Percentiles rank a stretch among this genome's conserved stretches.
phyloP scores from a whole-genome alignment of 1,140 invertebrate genomes.

The Galendromus occidentalis region DNA sequence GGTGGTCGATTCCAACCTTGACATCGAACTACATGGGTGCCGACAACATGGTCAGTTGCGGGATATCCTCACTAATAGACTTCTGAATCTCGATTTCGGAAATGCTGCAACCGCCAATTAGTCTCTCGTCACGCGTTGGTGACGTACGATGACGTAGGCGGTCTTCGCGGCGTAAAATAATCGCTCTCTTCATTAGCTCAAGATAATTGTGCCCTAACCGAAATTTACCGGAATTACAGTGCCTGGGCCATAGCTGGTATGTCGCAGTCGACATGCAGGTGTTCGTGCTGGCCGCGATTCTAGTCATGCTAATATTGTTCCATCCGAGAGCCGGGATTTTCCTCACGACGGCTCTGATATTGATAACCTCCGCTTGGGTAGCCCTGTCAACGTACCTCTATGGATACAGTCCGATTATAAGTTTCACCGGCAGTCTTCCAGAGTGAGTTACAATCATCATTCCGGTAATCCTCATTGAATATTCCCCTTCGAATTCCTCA shows the following conservation, averaged over 20 bases:
- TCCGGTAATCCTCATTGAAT: too few species aligned
- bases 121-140: too few species aligned
- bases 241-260: conserved; percentile 1
- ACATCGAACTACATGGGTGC: background rate
- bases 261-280: background rate
- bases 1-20: background rate
- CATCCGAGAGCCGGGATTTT: background rate
- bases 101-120: too few species aligned
- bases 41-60: background rate
- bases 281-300: background rate
- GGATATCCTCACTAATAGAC: too few species aligned
- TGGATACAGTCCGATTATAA: background rate
- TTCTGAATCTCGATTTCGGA: too few species aligned
- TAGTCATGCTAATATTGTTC: background rate
- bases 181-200: too few species aligned
- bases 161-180: too few species aligned
- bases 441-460: background rate
- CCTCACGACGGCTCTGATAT: background rate
- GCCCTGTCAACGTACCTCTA: background rate
- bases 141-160: too few species aligned
- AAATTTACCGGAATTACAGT: background rate
- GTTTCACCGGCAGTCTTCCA: background rate
- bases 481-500: too few species aligned
- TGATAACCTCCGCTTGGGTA: background rate
- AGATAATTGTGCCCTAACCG: too few species aligned